Base-by-base conservation (phyloP, 2,113 vertebrate species). In the Ibidorhyncha struthersii region DNA sequence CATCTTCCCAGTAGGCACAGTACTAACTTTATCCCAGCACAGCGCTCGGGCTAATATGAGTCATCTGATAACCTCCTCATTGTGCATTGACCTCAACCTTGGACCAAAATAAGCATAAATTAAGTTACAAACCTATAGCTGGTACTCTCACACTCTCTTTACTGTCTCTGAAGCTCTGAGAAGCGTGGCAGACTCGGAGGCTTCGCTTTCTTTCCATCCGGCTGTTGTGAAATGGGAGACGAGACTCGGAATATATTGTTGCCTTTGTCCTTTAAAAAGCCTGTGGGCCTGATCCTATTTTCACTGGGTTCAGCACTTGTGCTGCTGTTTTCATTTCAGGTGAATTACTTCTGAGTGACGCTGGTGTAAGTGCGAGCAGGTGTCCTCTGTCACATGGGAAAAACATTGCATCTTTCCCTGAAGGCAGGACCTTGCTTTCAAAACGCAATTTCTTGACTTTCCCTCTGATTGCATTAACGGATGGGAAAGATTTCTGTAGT, bases 91-190 rank as follows among this genome's bases (percentile, higher is more conserved):
- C 97, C 96, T 97, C 96, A 96, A 94, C 97, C 96, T 97, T 96
- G 95, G 95, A 94, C 95, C 86, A 95, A 97, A 97, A 97, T 97
- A 97, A 97, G 92, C 79, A 93, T 84, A 97, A 93, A 97, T 96
- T 93, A 81, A 95, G 97, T 97, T 86, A 82, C 79, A 87, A 85
- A 66, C 69, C 69, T 92, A 83, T 94, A 69, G 86, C 94, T 92
- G 80, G 69, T 79, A 43, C 66, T 62, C 67, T 90, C n/a, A 4
- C 19, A 10, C 79, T 61, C 34, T 41, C 66, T 85, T 36, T 52
- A 8, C 34, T 62, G 79, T 82, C 79, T 93, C 65, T 90, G 82
- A 79, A 47, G 41, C 77, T 86, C 70, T 45, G 67, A 41, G 49
- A 72, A 95, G 58, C 0, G 21, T 21, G 41, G 53, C 84, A 88